Conservation (phyloP, 2,113 vertebrate genomes). For the Diadophis punctatus region DNA sequence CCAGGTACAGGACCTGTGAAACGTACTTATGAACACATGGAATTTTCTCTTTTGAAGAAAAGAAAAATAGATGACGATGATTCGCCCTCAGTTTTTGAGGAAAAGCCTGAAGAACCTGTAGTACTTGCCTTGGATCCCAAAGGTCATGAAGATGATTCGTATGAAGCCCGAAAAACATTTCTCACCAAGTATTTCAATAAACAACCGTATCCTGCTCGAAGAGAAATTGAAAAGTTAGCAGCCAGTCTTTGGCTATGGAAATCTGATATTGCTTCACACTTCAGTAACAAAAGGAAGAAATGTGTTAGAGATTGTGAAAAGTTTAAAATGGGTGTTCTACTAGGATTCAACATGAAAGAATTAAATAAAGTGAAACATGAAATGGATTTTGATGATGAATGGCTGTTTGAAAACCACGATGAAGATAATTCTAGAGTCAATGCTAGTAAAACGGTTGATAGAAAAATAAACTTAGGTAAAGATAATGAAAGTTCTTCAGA, state of each 20-base stretch:
- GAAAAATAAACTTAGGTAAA: constrained; percentile 71
- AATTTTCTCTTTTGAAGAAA: constrained; percentile 82
- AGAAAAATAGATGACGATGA: constrained; percentile 76
- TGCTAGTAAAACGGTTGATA: constrained; percentile 79
- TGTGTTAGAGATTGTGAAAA: constrained; percentile 87
- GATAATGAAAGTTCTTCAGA: constrained; percentile 74
- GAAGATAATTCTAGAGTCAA: constrained; percentile 82
- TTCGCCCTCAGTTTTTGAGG: constrained; percentile 74
- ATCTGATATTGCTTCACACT: constrained; percentile 91
- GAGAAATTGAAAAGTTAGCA: constrained; percentile 92
- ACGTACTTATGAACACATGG: constrained; percentile 77
- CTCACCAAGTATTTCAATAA: constrained; percentile 91
- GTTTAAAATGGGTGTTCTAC: constrained; percentile 78
- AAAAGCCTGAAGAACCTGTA: constrained; percentile 89
- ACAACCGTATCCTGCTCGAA: constrained; percentile 85
- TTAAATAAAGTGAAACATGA: constrained; percentile 83
- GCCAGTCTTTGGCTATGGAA: constrained; percentile 95
- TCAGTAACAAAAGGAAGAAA: constrained; percentile 87
- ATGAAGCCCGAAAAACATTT: constrained; percentile 91
- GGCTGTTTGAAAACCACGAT: constrained; percentile 73
- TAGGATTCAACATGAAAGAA: constrained; percentile 95
- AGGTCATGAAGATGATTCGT: constrained; percentile 90
- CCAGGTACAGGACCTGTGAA: constrained; percentile 77
- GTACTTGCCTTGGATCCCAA: constrained; percentile 89
- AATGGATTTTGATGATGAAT: constrained; percentile 78